Evolutionary conservation across 2,888 invertebrate species (phyloP).

Genomic region (Gastracanthus pulcherrimus): DNA sequence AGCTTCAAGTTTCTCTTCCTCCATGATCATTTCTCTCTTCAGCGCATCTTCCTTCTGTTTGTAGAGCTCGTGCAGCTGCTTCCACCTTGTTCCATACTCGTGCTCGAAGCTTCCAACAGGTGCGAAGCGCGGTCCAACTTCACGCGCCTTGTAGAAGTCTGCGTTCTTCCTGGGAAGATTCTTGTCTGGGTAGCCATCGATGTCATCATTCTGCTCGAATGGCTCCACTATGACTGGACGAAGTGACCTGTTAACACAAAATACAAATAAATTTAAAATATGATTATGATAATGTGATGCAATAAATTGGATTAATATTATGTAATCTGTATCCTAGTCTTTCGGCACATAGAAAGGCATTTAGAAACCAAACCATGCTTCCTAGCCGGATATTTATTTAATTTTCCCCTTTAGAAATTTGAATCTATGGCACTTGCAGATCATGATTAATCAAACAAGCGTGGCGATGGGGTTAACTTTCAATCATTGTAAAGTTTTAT

Average conservation of each 20-base stretch:
- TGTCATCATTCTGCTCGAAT: conserved; percentile 93
- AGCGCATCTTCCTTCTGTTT: conserved; percentile 93
- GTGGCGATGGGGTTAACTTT: conserved; percentile 71
- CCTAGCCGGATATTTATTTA: conserved; percentile 70
- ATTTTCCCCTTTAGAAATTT: conserved; percentile 67
- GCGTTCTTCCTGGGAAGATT: conserved; percentile 88
- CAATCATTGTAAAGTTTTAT: background rate
- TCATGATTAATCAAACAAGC: conserved; percentile 68
- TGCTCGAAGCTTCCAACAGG: conserved; percentile 93
- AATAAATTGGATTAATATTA: background rate
- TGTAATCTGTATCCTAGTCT: conserved; percentile 68
- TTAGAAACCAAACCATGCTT: conserved; percentile 68
- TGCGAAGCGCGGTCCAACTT: conserved; percentile 95
- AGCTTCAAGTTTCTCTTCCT: conserved; percentile 95
- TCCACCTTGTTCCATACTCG: conserved; percentile 98
- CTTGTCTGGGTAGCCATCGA: conserved; percentile 93
- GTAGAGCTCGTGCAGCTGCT: conserved; percentile 94
- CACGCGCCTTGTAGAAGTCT: conserved; percentile 90
- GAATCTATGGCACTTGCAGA: conserved; percentile 69
- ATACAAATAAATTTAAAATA: background rate
- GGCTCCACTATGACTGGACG: conserved; percentile 96
- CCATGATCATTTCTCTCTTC: conserved; percentile 93
- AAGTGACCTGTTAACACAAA: conserved; percentile 82
- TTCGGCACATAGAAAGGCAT: conserved; percentile 70
- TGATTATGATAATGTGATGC: conserved; percentile 5